Evolutionary conservation across 92 coral and sea anemone genomes (phyloP).

Genomic region (Phenganax stokvisi): DNA sequence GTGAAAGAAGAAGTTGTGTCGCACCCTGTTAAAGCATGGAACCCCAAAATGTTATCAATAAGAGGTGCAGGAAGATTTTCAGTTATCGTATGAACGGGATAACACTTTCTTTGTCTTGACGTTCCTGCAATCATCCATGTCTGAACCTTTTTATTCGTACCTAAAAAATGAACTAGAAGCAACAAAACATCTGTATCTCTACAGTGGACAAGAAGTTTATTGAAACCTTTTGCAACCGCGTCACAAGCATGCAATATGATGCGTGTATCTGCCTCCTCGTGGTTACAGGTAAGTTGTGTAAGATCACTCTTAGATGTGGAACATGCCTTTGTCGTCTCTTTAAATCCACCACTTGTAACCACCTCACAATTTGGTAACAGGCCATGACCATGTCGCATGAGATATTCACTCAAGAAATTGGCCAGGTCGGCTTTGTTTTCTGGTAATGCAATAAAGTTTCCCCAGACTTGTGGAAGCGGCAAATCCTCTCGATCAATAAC

Average conservation of each 20-base stretch:
- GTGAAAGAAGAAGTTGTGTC: constrained; percentile 39
- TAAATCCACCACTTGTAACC: constrained; percentile 11
- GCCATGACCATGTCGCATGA: neutral
- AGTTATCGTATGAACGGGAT: constrained; percentile 10
- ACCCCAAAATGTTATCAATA: constrained; percentile 20
- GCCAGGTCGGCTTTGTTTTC: constrained; percentile 41
- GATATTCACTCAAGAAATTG: constrained; percentile 2
- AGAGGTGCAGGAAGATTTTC: neutral
- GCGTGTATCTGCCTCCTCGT: constrained; percentile 37
- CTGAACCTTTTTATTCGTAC: neutral
- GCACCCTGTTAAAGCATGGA: constrained; percentile 42
- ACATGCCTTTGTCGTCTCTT: neutral
- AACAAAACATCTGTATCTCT: constrained; percentile 40
- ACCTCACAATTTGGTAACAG: neutral
- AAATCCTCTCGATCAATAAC: neutral
- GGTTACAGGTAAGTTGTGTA: constrained; percentile 18
- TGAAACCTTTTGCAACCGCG: neutral
- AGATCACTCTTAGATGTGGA: constrained; percentile 16
- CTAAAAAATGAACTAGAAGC: constrained; percentile 12
- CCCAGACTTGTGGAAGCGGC: constrained; percentile 34
- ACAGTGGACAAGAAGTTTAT: constrained; percentile 18
- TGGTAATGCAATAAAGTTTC: constrained; percentile 10
- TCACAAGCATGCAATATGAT: constrained; percentile 4
- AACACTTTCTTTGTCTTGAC: constrained; percentile 19
- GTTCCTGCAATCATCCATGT: constrained; percentile 32